A percentile compares a stretch with the other conserved stretches of the same genome.
Conservation (phyloP, 2,888 invertebrate species). For the Anthophora plumipes region DNA sequence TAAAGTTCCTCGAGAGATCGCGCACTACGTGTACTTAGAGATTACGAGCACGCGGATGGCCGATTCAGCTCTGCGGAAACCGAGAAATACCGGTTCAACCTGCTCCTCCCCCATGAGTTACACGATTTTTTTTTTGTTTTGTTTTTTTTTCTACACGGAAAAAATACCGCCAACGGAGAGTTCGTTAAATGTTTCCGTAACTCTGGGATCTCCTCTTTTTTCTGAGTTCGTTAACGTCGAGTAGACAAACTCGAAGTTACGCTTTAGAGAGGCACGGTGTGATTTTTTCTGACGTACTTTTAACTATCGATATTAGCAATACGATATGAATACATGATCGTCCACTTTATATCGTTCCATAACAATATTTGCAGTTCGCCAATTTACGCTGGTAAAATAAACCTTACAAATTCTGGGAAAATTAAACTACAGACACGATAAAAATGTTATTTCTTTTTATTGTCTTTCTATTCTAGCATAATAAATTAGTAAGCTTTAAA, state of each 20-base stretch:
- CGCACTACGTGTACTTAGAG: constrained; percentile 63
- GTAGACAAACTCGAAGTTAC: neutral
- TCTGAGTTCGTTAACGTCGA: neutral
- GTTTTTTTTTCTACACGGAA: neutral
- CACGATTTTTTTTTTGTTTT: neutral
- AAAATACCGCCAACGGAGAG: neutral
- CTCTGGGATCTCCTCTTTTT: neutral
- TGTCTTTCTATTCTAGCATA: too few species aligned
- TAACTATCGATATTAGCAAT: too few species aligned
- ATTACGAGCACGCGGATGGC: constrained; percentile 59
- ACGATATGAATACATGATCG: too few species aligned
- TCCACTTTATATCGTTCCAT: too few species aligned
- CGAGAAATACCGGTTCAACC: constrained; percentile 41
- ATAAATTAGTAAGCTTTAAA: too few species aligned
- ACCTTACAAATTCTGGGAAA: too few species aligned
- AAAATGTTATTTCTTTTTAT: too few species aligned
- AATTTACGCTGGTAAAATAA: too few species aligned
- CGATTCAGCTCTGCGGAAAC: constrained; percentile 61
- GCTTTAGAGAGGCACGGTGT: too few species aligned
- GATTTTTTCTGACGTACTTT: too few species aligned
- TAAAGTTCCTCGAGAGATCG: constrained; percentile 71
- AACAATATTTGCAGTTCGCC: too few species aligned
- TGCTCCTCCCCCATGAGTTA: neutral
- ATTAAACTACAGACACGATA: too few species aligned
- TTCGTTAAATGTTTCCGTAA: neutral